phyloP scores from a whole-genome alignment of 2,797 vertebrate species.

The Pangasius mekongensis region DNA sequence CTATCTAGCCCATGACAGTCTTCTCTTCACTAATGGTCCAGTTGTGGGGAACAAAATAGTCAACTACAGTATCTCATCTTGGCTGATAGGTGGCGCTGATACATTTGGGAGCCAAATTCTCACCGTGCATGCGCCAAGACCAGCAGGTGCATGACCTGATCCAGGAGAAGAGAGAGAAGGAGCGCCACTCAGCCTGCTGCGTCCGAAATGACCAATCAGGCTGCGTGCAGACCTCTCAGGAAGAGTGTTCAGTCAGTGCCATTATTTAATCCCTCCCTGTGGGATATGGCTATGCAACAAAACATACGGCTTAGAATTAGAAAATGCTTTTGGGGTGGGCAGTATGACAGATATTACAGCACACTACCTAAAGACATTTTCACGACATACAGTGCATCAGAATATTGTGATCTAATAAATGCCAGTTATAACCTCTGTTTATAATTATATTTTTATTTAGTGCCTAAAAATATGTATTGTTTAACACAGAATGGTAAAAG shows the following conservation, averaged over 20 bases:
- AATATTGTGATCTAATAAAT: neutral
- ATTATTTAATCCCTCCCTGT: conserved; percentile 7
- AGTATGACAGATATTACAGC: neutral
- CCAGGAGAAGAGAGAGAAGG: conserved; percentile 78
- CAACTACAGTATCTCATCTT: conserved; percentile 2
- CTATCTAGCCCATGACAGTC: neutral
- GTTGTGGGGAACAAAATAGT: neutral
- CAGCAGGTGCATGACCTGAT: conserved; percentile 90
- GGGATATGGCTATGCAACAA: neutral
- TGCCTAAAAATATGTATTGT: neutral
- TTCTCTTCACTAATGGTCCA: neutral
- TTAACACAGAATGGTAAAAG: neutral
- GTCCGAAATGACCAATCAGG: conserved; percentile 95
- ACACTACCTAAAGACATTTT: neutral
- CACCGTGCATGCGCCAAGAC: conserved; percentile 96
- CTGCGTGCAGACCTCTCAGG: conserved; percentile 91
- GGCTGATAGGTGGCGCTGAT: conserved; percentile 89
- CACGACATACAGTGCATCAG: neutral
- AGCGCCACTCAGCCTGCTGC: conserved; percentile 91
- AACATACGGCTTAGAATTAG: neutral
- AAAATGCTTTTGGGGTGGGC: neutral
- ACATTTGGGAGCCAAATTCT: conserved; percentile 98
- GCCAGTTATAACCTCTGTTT: neutral
- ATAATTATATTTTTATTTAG: neutral
- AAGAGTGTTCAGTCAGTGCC: conserved; percentile 92